A percentile compares a stretch with the other conserved stretches of the same genome.
Evolutionary conservation across 2,797 vertebrate genomes (phyloP).

Genomic region (Mareca penelope): DNA sequence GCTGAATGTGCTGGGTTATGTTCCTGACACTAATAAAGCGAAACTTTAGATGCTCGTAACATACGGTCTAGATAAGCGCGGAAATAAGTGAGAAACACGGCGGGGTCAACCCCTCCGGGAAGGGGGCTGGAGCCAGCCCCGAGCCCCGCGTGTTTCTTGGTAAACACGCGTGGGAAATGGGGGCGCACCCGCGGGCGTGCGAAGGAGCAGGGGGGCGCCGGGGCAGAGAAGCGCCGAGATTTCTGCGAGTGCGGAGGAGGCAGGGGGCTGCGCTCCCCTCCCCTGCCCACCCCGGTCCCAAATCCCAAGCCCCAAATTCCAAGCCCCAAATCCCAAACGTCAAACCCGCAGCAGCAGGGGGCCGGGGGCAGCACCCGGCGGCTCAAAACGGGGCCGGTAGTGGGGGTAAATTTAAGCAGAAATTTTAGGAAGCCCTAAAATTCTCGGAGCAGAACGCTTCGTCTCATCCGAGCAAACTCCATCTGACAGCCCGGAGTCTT

Average conservation of each 20-base stretch:
- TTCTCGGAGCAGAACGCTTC: neutral
- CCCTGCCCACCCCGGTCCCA: too few species aligned
- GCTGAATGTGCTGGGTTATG: constrained; percentile 51
- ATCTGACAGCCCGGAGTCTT: constrained; percentile 30
- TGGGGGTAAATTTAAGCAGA: neutral
- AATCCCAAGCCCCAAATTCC: too few species aligned
- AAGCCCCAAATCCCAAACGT: too few species aligned
- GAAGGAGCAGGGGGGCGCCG: neutral
- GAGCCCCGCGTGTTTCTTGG: neutral
- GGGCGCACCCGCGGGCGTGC: neutral
- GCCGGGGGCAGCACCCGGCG: too few species aligned
- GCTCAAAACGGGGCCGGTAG: neutral
- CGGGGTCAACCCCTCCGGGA: constrained; percentile 25
- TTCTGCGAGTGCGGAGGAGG: too few species aligned
- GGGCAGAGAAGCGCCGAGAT: too few species aligned
- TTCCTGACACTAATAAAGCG: constrained; percentile 55
- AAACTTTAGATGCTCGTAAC: constrained; percentile 50
- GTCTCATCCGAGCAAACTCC: constrained; percentile 6
- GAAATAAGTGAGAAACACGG: constrained; percentile 26
- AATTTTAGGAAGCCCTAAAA: neutral
- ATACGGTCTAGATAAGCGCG: constrained; percentile 10
- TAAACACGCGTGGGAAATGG: neutral
- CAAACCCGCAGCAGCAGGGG: too few species aligned
- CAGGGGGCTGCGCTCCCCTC: too few species aligned
- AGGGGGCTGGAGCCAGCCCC: constrained; percentile 25